Evolutionary conservation across 2,888 invertebrate genomes (phyloP), one percentile per base, ranked within the genome.

Genomic region (Erebia ligea): DNA sequence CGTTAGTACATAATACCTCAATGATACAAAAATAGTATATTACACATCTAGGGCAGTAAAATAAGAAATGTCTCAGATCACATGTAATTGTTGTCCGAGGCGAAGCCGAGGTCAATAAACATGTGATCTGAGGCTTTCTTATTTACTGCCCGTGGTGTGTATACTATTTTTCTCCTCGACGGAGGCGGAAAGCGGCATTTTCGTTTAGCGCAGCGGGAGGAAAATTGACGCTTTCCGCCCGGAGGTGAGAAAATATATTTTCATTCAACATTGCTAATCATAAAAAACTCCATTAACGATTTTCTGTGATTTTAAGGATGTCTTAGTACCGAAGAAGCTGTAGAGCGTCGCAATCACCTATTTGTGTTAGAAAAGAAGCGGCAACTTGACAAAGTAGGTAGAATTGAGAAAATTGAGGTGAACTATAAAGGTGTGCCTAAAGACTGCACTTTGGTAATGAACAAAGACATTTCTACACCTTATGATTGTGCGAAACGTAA

Each of bases 401-500:
- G 99, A 81, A 94, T 99, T 72, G 98, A 99, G 82, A 99, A 99
- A 92, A 98, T 99, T 69, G 95, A 97, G 88, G 97, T 99, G 0
- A 94, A 95, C 72, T 97, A 97, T 84, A 94, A 95, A 77, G 98
- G 98, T 0, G 83, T 95, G 0, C 96, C 97, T 0, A 95, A 97
- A 81, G 95, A 96, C 79, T 94, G 95, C 34, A 95, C 95, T 1
- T 87, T 99, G 70, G 85, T 97, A 25, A 98, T 99, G 98, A 99
- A 99, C 86, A 97, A 97, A 84, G 93, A 95, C 76, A 88, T 99
- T 10, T 99, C 99, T 0, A 99, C 99, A 1, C 99, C 99, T 0
- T 96, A 95, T 80, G 97, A 99, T 83, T 98, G 98, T 89, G 98
- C 98, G 1, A 96, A 95, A 94, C 98, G 97, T 97, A 92, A 94